Evolutionary conservation across 2,797 vertebrate species (phyloP).

Genomic region (Botia kubotai): DNA sequence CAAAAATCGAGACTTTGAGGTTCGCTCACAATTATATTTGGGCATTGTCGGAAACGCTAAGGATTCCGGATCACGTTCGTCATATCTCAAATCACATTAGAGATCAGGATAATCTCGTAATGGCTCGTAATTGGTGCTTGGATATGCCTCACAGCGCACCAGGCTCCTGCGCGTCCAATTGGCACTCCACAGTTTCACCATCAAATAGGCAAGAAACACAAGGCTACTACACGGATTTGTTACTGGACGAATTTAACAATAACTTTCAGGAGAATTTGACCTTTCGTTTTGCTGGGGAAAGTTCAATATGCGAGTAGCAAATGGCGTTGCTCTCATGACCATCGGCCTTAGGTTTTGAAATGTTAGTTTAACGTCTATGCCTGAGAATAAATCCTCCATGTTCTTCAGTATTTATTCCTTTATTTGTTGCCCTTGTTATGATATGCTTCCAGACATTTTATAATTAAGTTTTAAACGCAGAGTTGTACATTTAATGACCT

Average conservation of each 20-base stretch:
- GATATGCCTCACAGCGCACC: conserved; percentile 61
- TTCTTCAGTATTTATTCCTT: not conserved
- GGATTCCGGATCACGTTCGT: conserved; percentile 79
- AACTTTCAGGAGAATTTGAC: conserved; percentile 46
- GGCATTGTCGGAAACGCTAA: conserved; percentile 87
- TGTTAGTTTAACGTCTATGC: not conserved
- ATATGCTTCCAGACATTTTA: not conserved
- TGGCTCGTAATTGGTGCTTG: conserved; percentile 25
- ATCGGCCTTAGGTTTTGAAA: no score
- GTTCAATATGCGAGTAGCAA: conserved; percentile 11
- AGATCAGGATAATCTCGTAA: conserved; percentile 43
- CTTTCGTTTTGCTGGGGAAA: conserved; percentile 16
- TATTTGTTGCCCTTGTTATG: no score
- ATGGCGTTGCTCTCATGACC: not conserved
- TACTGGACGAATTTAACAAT: conserved; percentile 54
- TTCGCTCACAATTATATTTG: conserved; percentile 95
- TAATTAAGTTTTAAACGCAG: not conserved
- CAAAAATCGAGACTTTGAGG: conserved; percentile 92
- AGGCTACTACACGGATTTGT: conserved; percentile 60
- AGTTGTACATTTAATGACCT: not conserved
- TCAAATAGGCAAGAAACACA: conserved; percentile 46
- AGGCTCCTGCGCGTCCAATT: conserved; percentile 64
- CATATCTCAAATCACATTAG: conserved; percentile 47
- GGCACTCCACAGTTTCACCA: conserved; percentile 66
- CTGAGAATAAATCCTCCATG: not conserved